Conservation (phyloP, 2,888 invertebrate genomes). For the Oligia strigilis region DNA sequence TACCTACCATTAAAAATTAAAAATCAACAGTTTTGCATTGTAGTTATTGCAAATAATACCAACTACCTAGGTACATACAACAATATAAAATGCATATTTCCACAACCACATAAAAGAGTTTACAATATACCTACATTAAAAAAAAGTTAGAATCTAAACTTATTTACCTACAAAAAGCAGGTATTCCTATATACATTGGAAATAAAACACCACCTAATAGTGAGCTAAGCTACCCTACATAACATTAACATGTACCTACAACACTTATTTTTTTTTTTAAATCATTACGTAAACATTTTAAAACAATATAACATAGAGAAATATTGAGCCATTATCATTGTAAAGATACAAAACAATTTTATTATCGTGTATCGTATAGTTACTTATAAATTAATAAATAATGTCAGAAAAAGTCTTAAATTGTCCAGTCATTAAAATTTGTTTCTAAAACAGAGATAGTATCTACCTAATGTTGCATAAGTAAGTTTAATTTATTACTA, state of each 20-base stretch:
- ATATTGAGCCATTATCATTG: background rate
- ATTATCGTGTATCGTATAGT: background rate
- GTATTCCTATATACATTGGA: background rate
- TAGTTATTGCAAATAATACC: background rate
- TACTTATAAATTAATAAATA: background rate
- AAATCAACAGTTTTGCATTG: background rate
- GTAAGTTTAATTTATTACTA: background rate
- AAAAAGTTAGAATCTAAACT: background rate
- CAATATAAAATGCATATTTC: background rate
- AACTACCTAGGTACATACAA: background rate
- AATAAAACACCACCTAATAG: background rate
- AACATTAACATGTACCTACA: background rate
- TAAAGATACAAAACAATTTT: conserved; percentile 5
- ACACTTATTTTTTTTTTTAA: background rate
- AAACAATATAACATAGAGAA: background rate
- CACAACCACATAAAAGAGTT: background rate
- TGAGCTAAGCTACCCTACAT: background rate
- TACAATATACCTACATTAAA: background rate
- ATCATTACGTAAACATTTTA: background rate
- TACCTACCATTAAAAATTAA: background rate
- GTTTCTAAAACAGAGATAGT: background rate
- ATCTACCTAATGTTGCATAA: background rate
- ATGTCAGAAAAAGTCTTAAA: background rate
- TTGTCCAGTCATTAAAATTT: background rate
- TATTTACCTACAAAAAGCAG: background rate